Evolutionary conservation across 2,113 vertebrate genomes (phyloP).

Genomic region (crab-eating macaque (Macaca fascicularis)): DNA sequence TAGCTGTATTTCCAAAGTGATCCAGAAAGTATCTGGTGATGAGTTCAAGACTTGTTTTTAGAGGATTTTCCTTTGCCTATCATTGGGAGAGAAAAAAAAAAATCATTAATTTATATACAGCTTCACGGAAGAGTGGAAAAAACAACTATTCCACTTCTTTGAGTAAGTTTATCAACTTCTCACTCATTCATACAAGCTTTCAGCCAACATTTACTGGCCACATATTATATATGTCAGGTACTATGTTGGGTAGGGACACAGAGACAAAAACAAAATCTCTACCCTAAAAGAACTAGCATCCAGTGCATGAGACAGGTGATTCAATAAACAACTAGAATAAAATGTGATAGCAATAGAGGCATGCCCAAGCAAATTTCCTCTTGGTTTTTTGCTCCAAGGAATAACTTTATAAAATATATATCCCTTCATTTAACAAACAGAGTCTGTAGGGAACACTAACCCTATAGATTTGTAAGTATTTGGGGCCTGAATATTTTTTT

Average conservation of each 20-base stretch:
- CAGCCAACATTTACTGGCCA: not conserved
- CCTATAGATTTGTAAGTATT: not conserved
- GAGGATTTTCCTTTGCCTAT: constrained; percentile 85
- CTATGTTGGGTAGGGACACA: not conserved
- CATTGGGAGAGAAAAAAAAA: constrained; percentile 18
- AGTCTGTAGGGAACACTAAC: not conserved
- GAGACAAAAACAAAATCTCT: not conserved
- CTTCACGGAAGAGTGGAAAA: not conserved
- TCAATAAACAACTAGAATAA: not conserved
- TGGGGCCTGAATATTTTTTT: not conserved
- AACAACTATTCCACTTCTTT: not conserved
- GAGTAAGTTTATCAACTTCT: not conserved
- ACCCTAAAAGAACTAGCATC: not conserved
- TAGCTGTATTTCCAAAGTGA: constrained; percentile 66
- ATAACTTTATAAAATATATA: constrained; percentile 28
- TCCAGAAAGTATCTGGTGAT: constrained; percentile 91
- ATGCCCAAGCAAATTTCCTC: not conserved
- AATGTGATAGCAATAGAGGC: not conserved
- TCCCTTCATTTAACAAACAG: not conserved
- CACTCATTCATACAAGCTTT: not conserved
- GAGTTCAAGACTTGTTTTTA: constrained; percentile 94
- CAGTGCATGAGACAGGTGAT: not conserved
- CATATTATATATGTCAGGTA: no score
- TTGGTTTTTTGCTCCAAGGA: not conserved
- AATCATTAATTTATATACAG: not conserved